phyloP scores from a whole-genome alignment of 2,797 vertebrate species.

The Lemur catta region DNA sequence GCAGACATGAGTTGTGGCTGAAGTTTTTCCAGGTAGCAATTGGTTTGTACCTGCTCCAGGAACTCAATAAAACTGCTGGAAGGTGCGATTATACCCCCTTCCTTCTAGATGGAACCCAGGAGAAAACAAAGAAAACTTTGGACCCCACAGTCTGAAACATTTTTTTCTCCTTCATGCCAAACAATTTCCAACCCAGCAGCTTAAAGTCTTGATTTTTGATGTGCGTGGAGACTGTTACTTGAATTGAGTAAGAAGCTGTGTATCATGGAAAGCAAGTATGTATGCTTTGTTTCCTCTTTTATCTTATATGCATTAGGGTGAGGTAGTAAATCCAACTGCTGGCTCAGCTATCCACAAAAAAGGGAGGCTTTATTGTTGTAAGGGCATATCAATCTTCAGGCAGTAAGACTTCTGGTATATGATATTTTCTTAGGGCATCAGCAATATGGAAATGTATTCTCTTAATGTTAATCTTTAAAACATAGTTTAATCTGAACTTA shows the following conservation, averaged over 20 bases:
- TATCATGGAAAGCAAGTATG: not conserved
- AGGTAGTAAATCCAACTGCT: not conserved
- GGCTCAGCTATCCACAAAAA: not conserved
- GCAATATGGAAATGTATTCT: not conserved
- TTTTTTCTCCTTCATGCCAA: not conserved
- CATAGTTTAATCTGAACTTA: not conserved
- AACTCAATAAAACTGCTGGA: not conserved
- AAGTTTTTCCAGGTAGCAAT: not conserved
- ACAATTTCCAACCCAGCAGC: not conserved
- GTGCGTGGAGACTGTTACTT: not conserved
- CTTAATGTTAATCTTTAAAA: constrained; percentile 10
- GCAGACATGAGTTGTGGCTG: not conserved
- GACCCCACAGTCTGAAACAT: not conserved
- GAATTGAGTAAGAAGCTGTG: not conserved
- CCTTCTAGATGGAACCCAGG: not conserved
- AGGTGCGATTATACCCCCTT: not conserved
- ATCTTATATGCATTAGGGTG: not conserved
- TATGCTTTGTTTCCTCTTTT: not conserved
- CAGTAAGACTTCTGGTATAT: not conserved
- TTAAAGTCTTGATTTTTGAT: constrained; percentile 1
- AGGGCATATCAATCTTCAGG: not conserved
- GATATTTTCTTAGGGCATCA: not conserved
- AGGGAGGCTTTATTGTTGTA: not conserved
- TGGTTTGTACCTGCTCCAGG: not conserved
- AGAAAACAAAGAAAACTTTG: not conserved